A percentile compares a stretch with the other conserved stretches of the same genome.
Conservation (phyloP, 2,113 vertebrate genomes). For the Cyanocitta stelleri region DNA sequence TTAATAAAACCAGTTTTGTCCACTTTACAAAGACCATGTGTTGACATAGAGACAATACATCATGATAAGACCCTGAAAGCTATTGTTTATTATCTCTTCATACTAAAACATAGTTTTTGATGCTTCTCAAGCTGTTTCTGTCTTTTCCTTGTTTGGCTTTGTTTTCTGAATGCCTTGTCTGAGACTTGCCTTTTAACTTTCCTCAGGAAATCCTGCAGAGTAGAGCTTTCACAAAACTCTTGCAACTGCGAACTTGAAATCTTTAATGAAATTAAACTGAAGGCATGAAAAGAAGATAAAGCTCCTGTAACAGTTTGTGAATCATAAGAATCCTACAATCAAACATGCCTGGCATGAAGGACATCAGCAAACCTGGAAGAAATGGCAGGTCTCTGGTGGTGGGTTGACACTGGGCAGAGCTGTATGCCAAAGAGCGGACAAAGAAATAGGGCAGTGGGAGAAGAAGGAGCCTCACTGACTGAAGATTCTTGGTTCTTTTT, state of each 20-base stretch:
- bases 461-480: not conserved
- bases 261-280: not conserved
- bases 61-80: not conserved
- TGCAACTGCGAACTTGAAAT: not conserved
- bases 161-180: not conserved
- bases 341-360: not conserved
- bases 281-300: not conserved
- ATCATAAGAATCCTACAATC: not conserved
- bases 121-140: not conserved
- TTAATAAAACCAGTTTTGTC: not conserved
- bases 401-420: not conserved
- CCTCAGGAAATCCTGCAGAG: not conserved
- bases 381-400: not conserved
- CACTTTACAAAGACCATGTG: not conserved
- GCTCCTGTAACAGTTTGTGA: not conserved
- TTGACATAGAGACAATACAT: slow-evolving; percentile 4
- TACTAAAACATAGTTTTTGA: not conserved
- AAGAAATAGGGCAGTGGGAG: not conserved
- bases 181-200: not conserved
- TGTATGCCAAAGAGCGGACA: not conserved
- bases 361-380: not conserved
- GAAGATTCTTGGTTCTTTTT: not conserved
- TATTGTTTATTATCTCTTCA: slow-evolving; percentile 36
- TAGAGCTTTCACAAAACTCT: not conserved
- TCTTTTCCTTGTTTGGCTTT: slow-evolving; percentile 28